phyloP scores from a whole-genome alignment of 1,140 invertebrate genomes.

The Cardiocondyla obscurior region DNA sequence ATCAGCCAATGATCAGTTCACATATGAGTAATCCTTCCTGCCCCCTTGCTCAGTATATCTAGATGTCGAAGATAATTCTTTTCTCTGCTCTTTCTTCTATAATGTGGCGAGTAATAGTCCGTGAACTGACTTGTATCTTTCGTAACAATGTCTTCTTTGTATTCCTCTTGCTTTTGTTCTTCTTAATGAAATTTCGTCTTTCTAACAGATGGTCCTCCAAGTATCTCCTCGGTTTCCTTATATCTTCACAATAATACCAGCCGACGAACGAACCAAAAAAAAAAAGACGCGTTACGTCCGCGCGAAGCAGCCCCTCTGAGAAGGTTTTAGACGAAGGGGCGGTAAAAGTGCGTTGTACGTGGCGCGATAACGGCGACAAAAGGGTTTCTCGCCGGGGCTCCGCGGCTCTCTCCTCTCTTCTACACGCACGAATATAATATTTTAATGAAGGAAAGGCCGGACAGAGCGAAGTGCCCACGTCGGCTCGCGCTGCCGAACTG shows the following conservation, averaged over 20 bases:
- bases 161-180: background rate
- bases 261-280: slow-evolving; percentile 38
- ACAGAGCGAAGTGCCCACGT: slow-evolving; percentile 83
- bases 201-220: background rate
- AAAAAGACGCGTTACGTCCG: slow-evolving; percentile 43
- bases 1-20: background rate
- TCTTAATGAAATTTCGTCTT: background rate
- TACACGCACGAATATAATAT: slow-evolving; percentile 78
- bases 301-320: slow-evolving; percentile 55
- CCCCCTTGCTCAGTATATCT: background rate
- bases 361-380: slow-evolving; percentile 57
- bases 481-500: slow-evolving; percentile 84
- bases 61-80: background rate
- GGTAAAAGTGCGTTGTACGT: slow-evolving; percentile 66
- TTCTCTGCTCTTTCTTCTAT: background rate
- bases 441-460: slow-evolving; percentile 83
- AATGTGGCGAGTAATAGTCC: too few species aligned
- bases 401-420: slow-evolving; percentile 64
- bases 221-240: background rate
- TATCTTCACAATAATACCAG: background rate
- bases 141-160: too few species aligned
- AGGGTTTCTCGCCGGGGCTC: slow-evolving; percentile 62
- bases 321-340: slow-evolving; percentile 50
- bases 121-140: too few species aligned
- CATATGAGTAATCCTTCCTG: background rate